A percentile compares a stretch with the other conserved stretches of the same genome.
Conservation (phyloP, 2,888 invertebrate species). For the Cecidostiba fungosa region DNA sequence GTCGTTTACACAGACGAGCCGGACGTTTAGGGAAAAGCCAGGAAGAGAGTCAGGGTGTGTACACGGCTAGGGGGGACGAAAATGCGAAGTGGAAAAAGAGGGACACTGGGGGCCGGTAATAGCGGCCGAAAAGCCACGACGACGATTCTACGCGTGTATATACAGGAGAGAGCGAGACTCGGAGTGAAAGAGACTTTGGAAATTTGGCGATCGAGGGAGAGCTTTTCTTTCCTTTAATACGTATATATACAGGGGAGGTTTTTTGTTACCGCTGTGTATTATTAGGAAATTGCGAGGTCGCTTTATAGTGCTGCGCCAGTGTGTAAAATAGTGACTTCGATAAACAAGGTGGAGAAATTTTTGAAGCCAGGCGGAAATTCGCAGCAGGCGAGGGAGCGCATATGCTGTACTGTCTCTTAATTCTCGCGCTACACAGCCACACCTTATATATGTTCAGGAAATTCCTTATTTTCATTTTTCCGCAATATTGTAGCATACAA, state of each 20-base stretch:
- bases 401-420: not conserved
- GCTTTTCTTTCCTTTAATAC: not conserved
- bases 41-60: constrained; percentile 12
- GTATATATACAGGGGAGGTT: not conserved
- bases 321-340: not conserved
- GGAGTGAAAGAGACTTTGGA: constrained; percentile 35
- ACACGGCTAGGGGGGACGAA: not conserved
- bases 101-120: constrained; percentile 21
- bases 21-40: constrained; percentile 8
- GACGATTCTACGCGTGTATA: constrained; percentile 11
- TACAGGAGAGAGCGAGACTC: constrained; percentile 9
- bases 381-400: not conserved
- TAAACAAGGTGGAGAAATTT: not conserved
- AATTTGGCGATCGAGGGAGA: constrained; percentile 11
- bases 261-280: not conserved
- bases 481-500: not conserved
- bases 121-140: constrained; percentile 38
- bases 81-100: constrained; percentile 4
- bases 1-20: constrained; percentile 23
- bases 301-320: no score
- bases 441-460: not conserved
- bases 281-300: not conserved
- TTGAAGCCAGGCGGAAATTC: not conserved
- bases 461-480: not conserved
- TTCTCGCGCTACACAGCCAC: not conserved